Percentiles rank a stretch among this genome's conserved stretches.
phyloP scores from a whole-genome alignment of 2,113 vertebrate genomes.

The Tonatia bakeri region DNA sequence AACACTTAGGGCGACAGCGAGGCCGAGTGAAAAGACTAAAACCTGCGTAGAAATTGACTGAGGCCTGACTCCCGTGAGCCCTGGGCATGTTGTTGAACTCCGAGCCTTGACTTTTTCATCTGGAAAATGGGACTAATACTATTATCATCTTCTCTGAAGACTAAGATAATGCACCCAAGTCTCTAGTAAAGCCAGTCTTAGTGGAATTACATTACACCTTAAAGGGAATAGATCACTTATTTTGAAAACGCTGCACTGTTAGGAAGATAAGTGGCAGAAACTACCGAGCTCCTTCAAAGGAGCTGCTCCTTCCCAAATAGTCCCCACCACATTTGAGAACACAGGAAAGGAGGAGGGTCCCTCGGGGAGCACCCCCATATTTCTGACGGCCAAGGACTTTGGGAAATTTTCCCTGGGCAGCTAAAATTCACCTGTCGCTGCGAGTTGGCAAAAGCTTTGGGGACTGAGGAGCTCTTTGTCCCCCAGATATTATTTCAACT shows the following conservation, averaged over 20 bases:
- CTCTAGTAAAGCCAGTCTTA: not conserved
- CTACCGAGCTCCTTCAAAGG: not conserved
- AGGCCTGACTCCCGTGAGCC: accelerated
- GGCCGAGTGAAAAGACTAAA: not conserved
- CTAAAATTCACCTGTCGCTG: not conserved
- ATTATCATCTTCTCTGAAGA: not conserved
- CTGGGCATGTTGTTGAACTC: not conserved
- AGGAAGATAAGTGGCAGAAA: not conserved
- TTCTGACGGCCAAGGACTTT: not conserved
- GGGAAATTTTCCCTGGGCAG: not conserved
- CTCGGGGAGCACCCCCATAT: not conserved
- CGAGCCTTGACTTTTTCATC: not conserved
- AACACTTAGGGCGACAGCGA: not conserved
- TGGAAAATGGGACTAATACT: not conserved
- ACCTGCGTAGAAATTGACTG: not conserved
- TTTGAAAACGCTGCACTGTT: not conserved
- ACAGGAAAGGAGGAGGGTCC: not conserved
- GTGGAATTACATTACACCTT: not conserved
- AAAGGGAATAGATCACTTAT: not conserved
- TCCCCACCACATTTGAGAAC: not conserved
- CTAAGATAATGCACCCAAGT: not conserved
- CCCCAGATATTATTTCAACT: not conserved
- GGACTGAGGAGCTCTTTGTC: not conserved
- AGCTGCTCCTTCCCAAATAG: not conserved
- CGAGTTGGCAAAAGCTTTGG: not conserved